Evolutionary conservation across 2,888 invertebrate species (phyloP), one percentile per base, ranked within the genome.

Genomic region (Dynastes grantii): DNA sequence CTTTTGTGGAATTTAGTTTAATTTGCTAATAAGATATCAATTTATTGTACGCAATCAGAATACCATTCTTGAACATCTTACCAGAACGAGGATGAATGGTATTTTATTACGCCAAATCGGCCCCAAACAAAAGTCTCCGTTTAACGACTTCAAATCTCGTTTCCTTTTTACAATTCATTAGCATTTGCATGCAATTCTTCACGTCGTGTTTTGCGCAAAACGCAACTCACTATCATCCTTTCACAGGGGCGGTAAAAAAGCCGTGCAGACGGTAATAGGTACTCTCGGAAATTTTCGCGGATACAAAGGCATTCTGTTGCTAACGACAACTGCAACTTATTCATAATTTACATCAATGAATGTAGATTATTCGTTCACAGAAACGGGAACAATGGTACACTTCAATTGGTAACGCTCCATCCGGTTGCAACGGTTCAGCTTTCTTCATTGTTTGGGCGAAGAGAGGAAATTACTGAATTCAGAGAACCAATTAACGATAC

Each of bases 381-480:
- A 58, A 73, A 73, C 58, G 73, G 22, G 55, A 58, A 73, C 73
- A 73, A 73, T 73, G 58, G 51, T 32, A 53, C 11, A 40, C 40
- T 55, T 73, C 73, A 73, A 73, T 73, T 73, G 73, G 73, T 73
- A 73, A 73, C 73, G 73, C 73, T 73, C 73, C 73, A 73, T 73
- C 73, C 73, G 73, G 55, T 73, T 73, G 73, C 73, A 73, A 73
- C 73, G 73, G 73, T 73, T 73, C 55, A 40, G 22, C 32, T 73
- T 73, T 73, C 73, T 73, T 73, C 73, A 73, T 73, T 73, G 73
- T 73, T 73, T 40, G 73, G 40, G 27, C 22, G 58, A 53, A 58
- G 22, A 40, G 73, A 73, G 73, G 73, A 73, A 73, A 73, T 73
- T 73, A 73, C 73, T 58, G 58, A 58, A 73, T 73, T 73, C 73